These are phyloP conservation scores for Andrena trimmerana DNA, from an alignment of 2,888 invertebrate species.

Conservation along the genomic window DNA sequence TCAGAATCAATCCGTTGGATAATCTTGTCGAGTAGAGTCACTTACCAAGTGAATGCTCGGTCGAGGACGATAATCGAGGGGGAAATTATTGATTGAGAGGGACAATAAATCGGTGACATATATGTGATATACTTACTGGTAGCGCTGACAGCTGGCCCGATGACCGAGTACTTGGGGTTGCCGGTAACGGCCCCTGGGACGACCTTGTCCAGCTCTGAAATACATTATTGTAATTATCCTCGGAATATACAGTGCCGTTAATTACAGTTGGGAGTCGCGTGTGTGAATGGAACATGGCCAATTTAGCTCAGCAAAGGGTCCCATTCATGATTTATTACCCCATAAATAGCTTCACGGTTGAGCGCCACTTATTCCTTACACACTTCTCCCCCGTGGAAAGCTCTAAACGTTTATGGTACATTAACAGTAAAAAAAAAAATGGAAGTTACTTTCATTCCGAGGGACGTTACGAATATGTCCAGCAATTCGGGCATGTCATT, in stretches of 20 bases:
- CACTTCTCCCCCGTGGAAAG: constrained; percentile 6
- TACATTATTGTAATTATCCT: constrained; percentile 85
- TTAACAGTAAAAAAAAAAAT: neutral
- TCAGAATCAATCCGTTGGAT: constrained; percentile 36
- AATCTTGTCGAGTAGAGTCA: constrained; percentile 30
- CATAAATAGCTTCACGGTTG: constrained; percentile 75
- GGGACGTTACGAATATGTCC: neutral
- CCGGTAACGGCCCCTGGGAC: constrained; percentile 83
- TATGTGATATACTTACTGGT: constrained; percentile 88
- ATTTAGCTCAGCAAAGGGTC: constrained; percentile 82
- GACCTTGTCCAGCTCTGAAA: constrained; percentile 84
- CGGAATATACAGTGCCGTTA: constrained; percentile 83
- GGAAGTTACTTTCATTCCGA: neutral
- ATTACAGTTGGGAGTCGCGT: constrained; percentile 74
- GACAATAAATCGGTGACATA: constrained; percentile 64
- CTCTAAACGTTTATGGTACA: neutral
- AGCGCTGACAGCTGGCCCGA: constrained; percentile 91
- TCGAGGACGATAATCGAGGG: constrained; percentile 25
- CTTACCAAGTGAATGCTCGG: constrained; percentile 21
- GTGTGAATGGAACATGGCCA: constrained; percentile 79
- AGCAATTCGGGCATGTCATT: constrained; percentile 12
- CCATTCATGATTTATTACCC: constrained; percentile 80
- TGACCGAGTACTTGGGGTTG: constrained; percentile 86
- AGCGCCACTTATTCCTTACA: constrained; percentile 36
- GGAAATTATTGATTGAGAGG: constrained; percentile 68